A percentile compares a stretch with the other conserved stretches of the same genome.
Conservation (phyloP, 2,888 invertebrate genomes). For the Zeuzera pyrina region DNA sequence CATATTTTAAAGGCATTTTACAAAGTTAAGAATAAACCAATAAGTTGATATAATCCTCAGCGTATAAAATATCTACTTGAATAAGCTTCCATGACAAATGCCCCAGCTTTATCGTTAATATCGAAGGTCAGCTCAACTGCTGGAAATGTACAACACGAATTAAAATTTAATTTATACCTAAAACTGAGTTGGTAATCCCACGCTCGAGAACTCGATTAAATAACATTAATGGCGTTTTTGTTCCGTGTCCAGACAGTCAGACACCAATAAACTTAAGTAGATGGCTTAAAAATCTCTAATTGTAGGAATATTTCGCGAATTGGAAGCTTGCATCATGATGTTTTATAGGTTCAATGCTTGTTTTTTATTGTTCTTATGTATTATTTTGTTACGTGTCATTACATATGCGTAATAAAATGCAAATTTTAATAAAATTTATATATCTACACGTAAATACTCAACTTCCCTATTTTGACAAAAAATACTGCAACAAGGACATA, state of each 20-base stretch:
- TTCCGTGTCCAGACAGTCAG: conserved; percentile 19
- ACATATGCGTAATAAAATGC: too few species aligned
- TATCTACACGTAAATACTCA: too few species aligned
- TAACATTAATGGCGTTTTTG: conserved; percentile 51
- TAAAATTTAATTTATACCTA: conserved; percentile 56
- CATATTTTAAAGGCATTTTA: too few species aligned
- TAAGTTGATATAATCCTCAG: neutral
- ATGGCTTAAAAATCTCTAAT: too few species aligned
- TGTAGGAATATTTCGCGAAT: too few species aligned
- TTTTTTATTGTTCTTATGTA: too few species aligned
- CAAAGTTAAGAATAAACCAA: neutral
- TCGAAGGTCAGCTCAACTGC: conserved; percentile 43
- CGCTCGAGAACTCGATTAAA: conserved; percentile 56
- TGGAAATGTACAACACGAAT: conserved; percentile 56
- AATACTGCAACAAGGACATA: neutral
- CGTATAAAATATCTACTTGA: neutral
- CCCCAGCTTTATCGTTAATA: conserved; percentile 39
- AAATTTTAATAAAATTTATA: too few species aligned
- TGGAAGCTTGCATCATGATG: too few species aligned
- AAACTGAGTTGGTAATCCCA: conserved; percentile 53
- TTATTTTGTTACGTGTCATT: too few species aligned
- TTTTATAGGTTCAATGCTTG: too few species aligned
- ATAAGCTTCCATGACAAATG: conserved; percentile 35
- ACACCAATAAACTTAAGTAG: conserved; percentile 1
- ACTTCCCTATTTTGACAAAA: too few species aligned